Evolutionary conservation across 2,797 vertebrate species (phyloP), one percentile per base, ranked within the genome.

Genomic region (Pangasius larnaudii): DNA sequence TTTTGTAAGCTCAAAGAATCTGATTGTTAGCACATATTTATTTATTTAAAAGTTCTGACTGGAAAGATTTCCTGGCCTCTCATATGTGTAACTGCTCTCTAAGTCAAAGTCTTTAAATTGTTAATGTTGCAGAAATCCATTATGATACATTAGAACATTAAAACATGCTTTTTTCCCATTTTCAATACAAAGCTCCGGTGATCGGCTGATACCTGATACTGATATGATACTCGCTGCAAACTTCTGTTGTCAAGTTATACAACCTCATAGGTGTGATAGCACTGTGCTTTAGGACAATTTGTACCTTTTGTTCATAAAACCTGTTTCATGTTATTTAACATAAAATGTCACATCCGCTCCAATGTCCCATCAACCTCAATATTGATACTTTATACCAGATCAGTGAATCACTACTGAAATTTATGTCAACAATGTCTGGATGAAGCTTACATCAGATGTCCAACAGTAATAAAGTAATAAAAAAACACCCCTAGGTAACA

Each of bases 281-380:
- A 53, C 33, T 56, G 1, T 27, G 77, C 42, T 86, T 65, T 78
- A 49, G 24, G 0, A 56, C 46, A 53, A 24, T 71, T 27, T 71
- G 46, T 46, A 1, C 6, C 9, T 33, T 51, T 9, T 51, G 8
- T 84, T 84, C 16, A 84, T 27, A 13, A 51, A 30, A 33, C 36
- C 77, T 58, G 53, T 56, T 79, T 81, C 11, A 59, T 42, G 22
- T 61, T 14, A 42, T 6, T 56, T 56, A 19, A 80, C 27, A 30
- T 8, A 71, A 58, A 19, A 58, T 19, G 71, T 36, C 91, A 94
- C 94, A 98, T 97, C 97, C 97, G 30, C 63, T 1, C 11, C 53
- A 80, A 58, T 11, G 75, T 36, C 91, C 93, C 94, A 98, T 97
- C 97, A 98, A 49, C 65, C 2, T 8, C 56, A 61, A 42, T 14